Evolutionary conservation across 2,888 invertebrate species (phyloP).

Genomic region (Tanytarsus gracilentus): DNA sequence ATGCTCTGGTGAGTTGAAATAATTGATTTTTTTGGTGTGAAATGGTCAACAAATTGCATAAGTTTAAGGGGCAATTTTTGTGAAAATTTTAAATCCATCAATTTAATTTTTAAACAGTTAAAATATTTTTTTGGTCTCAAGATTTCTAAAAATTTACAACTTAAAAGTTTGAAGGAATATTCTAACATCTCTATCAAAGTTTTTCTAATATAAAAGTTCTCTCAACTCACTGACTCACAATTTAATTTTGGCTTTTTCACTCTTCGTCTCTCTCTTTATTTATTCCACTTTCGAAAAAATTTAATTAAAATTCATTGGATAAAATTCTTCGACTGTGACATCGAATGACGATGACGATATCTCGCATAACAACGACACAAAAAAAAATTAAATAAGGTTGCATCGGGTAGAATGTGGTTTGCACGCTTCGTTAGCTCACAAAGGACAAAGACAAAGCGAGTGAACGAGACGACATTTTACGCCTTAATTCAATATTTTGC

Average conservation of each 20-base stretch:
- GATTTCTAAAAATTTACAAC: not conserved
- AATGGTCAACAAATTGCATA: too few relatives aligned
- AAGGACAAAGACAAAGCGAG: conserved; percentile 52
- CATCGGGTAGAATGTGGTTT: conserved; percentile 59
- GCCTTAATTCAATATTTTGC: conserved; percentile 62
- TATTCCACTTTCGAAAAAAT: too few relatives aligned
- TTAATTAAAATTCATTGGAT: too few relatives aligned
- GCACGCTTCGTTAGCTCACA: conserved; percentile 57
- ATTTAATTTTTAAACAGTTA: not conserved
- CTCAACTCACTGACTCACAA: too few relatives aligned
- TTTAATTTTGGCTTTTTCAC: too few relatives aligned
- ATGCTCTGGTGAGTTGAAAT: conserved; percentile 45
- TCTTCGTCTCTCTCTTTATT: too few relatives aligned
- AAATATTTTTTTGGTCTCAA: conserved; percentile 29
- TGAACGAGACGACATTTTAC: conserved; percentile 58
- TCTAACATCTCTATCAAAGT: not conserved
- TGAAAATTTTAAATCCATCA: not conserved
- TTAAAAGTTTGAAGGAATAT: conserved; percentile 31
- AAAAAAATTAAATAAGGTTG: conserved; percentile 39
- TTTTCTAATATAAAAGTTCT: not conserved
- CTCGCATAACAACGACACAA: too few relatives aligned
- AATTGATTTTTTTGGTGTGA: too few relatives aligned
- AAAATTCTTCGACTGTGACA: too few relatives aligned
- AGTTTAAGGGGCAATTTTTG: not conserved
- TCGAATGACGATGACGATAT: too few relatives aligned